phyloP scores from a whole-genome alignment of 2,797 vertebrate genomes.

The Molossus molossus region DNA sequence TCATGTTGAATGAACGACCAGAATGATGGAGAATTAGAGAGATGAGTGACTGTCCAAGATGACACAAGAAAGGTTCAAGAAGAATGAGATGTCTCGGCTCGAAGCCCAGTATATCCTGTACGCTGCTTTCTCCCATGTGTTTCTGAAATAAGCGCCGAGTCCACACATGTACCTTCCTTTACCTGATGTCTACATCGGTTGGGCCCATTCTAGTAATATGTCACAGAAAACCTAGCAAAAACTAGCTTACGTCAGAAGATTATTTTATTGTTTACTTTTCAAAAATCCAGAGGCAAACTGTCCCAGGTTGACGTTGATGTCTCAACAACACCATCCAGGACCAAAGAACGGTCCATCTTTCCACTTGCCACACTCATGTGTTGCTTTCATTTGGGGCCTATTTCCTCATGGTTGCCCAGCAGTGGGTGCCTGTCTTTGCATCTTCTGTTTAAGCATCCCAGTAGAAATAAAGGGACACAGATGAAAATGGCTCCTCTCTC shows the following conservation, averaged over 20 bases:
- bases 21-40: conserved; percentile 33
- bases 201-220: background rate
- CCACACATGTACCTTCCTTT: background rate
- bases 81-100: background rate
- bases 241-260: background rate
- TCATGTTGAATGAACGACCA: background rate
- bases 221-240: conserved; percentile 19
- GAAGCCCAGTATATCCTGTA: background rate
- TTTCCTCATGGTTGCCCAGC: background rate
- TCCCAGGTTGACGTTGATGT: background rate
- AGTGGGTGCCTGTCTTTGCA: background rate
- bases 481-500: background rate
- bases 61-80: background rate
- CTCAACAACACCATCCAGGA: background rate
- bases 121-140: background rate
- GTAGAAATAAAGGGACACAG: background rate
- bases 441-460: background rate
- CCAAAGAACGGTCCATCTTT: background rate
- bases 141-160: conserved; percentile 9
- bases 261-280: background rate
- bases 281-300: background rate
- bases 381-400: background rate
- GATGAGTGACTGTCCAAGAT: background rate
- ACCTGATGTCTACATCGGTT: background rate
- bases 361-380: background rate